phyloP scores from a whole-genome alignment of 2,888 invertebrate species.

The Andricus quercusramuli region DNA sequence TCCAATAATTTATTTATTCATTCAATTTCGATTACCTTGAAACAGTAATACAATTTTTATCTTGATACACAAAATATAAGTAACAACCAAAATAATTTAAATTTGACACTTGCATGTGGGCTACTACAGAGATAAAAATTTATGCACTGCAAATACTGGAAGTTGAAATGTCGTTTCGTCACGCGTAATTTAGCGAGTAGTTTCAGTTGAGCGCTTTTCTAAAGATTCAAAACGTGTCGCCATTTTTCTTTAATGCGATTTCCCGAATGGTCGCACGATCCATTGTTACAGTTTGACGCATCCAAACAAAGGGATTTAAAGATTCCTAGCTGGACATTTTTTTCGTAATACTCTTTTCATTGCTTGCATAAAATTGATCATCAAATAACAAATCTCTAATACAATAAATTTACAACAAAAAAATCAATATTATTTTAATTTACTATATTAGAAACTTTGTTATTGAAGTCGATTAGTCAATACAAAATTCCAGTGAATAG shows the following conservation, averaged over 20 bases:
- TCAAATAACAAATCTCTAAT: not conserved
- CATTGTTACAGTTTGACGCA: slow-evolving; percentile 21
- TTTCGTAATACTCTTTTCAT: not conserved
- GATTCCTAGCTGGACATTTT: not conserved
- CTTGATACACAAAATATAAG: no score
- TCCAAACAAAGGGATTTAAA: slow-evolving; percentile 8
- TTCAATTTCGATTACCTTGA: no score
- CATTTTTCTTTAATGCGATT: slow-evolving; percentile 39
- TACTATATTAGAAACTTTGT: not conserved
- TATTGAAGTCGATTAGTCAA: not conserved
- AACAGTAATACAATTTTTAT: no score
- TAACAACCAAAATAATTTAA: not conserved
- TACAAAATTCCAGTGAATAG: not conserved
- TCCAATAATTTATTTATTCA: no score
- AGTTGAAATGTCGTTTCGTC: slow-evolving; percentile 22
- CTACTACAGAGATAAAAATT: not conserved
- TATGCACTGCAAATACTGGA: slow-evolving; percentile 3
- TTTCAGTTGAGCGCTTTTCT: slow-evolving; percentile 29
- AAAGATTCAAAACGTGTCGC: slow-evolving; percentile 38
- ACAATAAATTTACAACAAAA: not conserved
- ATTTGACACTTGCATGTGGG: not conserved
- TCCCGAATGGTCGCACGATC: slow-evolving; percentile 11
- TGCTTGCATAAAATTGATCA: not conserved
- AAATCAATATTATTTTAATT: not conserved
- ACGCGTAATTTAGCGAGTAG: slow-evolving; percentile 35